Percentiles rank a stretch among this genome's conserved stretches.
Evolutionary conservation across 1,140 invertebrate species (phyloP).

Genomic region (Meloidogyne chitwoodi): DNA sequence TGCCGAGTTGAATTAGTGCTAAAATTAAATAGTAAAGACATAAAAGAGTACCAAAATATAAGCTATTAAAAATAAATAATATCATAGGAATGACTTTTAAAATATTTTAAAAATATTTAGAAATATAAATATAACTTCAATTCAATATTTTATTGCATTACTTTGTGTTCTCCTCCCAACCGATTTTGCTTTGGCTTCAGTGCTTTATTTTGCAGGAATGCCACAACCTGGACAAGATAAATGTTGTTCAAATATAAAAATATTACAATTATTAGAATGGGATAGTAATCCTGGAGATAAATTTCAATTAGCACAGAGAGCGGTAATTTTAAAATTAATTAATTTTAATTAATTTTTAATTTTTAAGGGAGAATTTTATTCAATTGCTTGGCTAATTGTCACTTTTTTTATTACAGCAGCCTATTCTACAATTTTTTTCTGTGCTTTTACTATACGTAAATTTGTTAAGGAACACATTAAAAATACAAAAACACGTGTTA

Average conservation of each 20-base stretch:
- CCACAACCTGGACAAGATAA: neutral
- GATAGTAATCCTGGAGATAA: neutral
- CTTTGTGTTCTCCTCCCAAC: neutral
- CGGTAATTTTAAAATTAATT: neutral
- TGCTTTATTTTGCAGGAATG: neutral
- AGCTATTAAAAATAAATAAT: too few relatives aligned
- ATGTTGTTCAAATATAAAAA: neutral
- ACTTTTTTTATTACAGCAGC: neutral
- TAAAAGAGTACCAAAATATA: too few relatives aligned
- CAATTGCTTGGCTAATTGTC: neutral
- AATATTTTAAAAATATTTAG: neutral
- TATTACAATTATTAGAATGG: neutral
- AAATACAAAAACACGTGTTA: neutral
- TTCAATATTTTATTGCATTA: neutral
- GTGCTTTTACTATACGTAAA: neutral
- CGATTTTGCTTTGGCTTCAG: neutral
- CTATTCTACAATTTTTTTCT: neutral
- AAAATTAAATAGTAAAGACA: too few relatives aligned
- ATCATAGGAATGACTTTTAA: too few relatives aligned
- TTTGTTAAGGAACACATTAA: neutral
- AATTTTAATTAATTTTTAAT: neutral
- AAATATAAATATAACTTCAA: neutral
- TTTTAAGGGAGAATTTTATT: neutral
- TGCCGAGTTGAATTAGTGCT: too few relatives aligned
- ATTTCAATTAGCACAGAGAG: conserved; percentile 6